A percentile compares a stretch with the other conserved stretches of the same genome.
Evolutionary conservation across 2,797 vertebrate species (phyloP).

Genomic region (Novumbra hubbsi): DNA sequence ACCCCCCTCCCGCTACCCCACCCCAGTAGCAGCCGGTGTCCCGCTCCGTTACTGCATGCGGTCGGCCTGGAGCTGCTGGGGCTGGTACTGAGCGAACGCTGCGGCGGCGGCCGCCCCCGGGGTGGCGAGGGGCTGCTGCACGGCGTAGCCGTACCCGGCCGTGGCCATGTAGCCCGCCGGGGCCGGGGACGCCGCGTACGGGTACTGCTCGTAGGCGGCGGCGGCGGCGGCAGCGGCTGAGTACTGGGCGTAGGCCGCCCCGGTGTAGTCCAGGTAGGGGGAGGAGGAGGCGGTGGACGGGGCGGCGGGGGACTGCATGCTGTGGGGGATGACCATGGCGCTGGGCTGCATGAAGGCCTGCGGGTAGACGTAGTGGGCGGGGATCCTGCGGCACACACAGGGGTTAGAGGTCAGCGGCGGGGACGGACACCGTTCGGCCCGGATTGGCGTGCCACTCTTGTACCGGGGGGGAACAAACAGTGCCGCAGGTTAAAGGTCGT

Average conservation of each 20-base stretch:
- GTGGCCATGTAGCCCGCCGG: constrained; percentile 88
- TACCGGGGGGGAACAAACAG: no score
- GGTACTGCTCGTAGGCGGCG: constrained; percentile 93
- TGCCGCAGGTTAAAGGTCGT: background rate
- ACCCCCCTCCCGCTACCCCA: constrained; percentile 16
- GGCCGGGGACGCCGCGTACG: constrained; percentile 90
- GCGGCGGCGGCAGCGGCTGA: constrained; percentile 81
- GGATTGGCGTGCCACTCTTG: background rate
- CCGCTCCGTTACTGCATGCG: constrained; percentile 86
- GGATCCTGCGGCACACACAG: constrained; percentile 86
- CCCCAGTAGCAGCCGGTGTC: background rate
- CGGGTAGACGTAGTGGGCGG: constrained; percentile 94
- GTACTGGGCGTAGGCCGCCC: constrained; percentile 92
- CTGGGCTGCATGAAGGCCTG: constrained; percentile 95
- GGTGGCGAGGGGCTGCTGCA: constrained; percentile 91
- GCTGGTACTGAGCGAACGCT: constrained; percentile 86
- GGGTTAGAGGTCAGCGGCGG: constrained; percentile 43
- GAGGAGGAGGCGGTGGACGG: constrained; percentile 82
- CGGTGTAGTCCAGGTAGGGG: constrained; percentile 94
- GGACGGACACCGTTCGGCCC: constrained; percentile 16
- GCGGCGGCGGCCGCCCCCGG: constrained; percentile 81
- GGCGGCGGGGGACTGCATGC: constrained; percentile 82
- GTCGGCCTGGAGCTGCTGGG: constrained; percentile 94
- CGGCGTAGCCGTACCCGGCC: constrained; percentile 89
- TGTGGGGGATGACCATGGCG: constrained; percentile 85